phyloP scores from a whole-genome alignment of 1,140 invertebrate species.

The Lasioglossum baleicum region DNA sequence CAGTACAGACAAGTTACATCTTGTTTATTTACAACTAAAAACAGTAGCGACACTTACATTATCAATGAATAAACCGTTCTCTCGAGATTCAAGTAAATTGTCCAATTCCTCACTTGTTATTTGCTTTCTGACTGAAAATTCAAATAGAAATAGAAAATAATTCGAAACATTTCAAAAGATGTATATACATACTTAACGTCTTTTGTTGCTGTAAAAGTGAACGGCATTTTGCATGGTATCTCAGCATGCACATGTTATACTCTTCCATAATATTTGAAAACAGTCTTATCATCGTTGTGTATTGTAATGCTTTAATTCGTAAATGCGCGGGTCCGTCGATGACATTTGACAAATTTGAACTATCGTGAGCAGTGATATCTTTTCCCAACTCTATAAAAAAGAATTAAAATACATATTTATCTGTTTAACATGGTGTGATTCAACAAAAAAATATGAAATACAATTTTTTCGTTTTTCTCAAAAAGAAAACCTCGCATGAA shows the following conservation, averaged over 20 bases:
- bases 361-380: slow-evolving; percentile 62
- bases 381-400: slow-evolving; percentile 69
- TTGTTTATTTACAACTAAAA: slow-evolving; percentile 10
- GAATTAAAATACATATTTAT: background rate
- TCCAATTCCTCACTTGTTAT: slow-evolving; percentile 81
- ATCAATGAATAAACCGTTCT: slow-evolving; percentile 82
- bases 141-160: slow-evolving; percentile 18
- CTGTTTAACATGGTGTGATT: background rate
- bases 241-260: slow-evolving; percentile 87
- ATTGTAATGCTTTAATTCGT: slow-evolving; percentile 80
- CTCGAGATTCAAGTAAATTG: slow-evolving; percentile 79
- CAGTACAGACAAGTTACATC: slow-evolving; percentile 57
- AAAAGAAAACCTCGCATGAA: too few species aligned
- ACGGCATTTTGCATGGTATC: slow-evolving; percentile 86
- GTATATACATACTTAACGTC: slow-evolving; percentile 83
- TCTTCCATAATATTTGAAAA: slow-evolving; percentile 84
- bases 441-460: too few species aligned
- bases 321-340: slow-evolving; percentile 67
- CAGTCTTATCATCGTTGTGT: slow-evolving; percentile 75
- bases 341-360: slow-evolving; percentile 59
- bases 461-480: too few species aligned
- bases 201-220: slow-evolving; percentile 88
- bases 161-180: slow-evolving; percentile 29
- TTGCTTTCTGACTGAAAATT: slow-evolving; percentile 80
- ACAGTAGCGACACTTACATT: slow-evolving; percentile 79